Conservation (phyloP, 2,797 vertebrate species). For the Tiaroga cobitis region DNA sequence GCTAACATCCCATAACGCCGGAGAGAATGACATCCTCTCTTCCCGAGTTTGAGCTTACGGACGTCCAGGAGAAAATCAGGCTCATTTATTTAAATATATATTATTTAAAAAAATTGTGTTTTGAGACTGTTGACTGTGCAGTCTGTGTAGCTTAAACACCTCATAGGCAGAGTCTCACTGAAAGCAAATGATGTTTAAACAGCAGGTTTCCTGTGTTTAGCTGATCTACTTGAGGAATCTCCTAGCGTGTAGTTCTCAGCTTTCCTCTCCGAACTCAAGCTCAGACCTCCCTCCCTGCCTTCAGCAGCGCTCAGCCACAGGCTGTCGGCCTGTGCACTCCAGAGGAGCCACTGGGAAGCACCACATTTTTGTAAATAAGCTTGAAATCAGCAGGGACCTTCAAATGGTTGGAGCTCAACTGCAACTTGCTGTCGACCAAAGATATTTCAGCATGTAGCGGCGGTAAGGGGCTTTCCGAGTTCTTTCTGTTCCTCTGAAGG, state of each 20-base stretch:
- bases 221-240: conserved; percentile 33
- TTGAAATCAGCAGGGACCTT: conserved; percentile 51
- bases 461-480: conserved; percentile 29
- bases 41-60: conserved; percentile 5
- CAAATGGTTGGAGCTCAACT: conserved; percentile 51
- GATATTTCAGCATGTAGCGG: conserved; percentile 56
- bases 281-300: conserved; percentile 32
- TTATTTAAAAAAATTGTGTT: not conserved
- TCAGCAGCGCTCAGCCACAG: not conserved
- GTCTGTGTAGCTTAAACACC: not conserved
- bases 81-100: not conserved
- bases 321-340: conserved; percentile 18
- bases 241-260: not conserved
- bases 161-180: conserved; percentile 2
- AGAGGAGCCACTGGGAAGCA: conserved; percentile 46
- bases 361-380: conserved; percentile 57
- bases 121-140: not conserved
- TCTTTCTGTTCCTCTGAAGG: conserved; percentile 46
- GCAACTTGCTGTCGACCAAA: conserved; percentile 56
- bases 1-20: not conserved
- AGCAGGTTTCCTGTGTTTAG: conserved; percentile 22
- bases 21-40: conserved; percentile 7
- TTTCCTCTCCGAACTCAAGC: conserved; percentile 18
- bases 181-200: conserved; percentile 7
- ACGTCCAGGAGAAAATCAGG: not conserved